Evolutionary conservation across 2,797 vertebrate genomes (phyloP).

Genomic region (Chloroceryle amazona): DNA sequence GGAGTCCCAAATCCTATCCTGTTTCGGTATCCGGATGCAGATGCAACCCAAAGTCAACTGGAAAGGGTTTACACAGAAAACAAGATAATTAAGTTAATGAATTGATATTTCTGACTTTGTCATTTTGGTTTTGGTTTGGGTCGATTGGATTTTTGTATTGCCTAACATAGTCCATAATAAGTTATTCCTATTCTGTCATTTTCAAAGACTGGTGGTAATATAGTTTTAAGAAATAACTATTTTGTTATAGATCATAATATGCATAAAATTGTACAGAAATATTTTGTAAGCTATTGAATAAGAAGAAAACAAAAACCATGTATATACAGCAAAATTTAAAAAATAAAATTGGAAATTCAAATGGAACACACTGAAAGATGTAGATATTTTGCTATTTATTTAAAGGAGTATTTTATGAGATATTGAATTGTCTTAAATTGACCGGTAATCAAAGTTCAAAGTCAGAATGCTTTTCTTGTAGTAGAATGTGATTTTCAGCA

Average conservation of each 20-base stretch:
- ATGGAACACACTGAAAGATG: slow-evolving; percentile 83
- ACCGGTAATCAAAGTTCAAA: slow-evolving; percentile 88
- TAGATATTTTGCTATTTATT: slow-evolving; percentile 89
- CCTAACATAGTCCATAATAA: slow-evolving; percentile 71
- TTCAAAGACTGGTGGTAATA: slow-evolving; percentile 82
- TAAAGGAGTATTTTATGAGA: slow-evolving; percentile 85
- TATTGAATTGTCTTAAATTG: slow-evolving; percentile 79
- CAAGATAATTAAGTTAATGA: slow-evolving; percentile 6
- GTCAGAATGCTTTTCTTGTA: slow-evolving; percentile 89
- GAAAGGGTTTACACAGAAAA: slow-evolving; percentile 64
- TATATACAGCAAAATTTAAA: slow-evolving; percentile 85
- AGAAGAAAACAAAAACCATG: slow-evolving; percentile 78
- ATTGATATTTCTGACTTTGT: slow-evolving; percentile 63
- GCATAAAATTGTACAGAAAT: slow-evolving; percentile 94
- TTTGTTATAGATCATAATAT: slow-evolving; percentile 94
- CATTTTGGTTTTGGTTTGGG: slow-evolving; percentile 49
- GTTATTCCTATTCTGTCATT: slow-evolving; percentile 75
- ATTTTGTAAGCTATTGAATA: slow-evolving; percentile 93
- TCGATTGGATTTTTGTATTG: slow-evolving; percentile 73
- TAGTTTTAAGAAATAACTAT: slow-evolving; percentile 91
- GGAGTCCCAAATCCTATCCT: not conserved
- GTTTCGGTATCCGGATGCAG: not conserved
- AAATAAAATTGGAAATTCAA: slow-evolving; percentile 68
- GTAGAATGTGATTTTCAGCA: slow-evolving; percentile 93
- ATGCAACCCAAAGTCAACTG: slow-evolving; percentile 70